A percentile compares a stretch with the other conserved stretches of the same genome.
These are phyloP conservation scores for Catocala nupta DNA, from an alignment of 2,888 invertebrate genomes.

Conservation along the genomic window DNA sequence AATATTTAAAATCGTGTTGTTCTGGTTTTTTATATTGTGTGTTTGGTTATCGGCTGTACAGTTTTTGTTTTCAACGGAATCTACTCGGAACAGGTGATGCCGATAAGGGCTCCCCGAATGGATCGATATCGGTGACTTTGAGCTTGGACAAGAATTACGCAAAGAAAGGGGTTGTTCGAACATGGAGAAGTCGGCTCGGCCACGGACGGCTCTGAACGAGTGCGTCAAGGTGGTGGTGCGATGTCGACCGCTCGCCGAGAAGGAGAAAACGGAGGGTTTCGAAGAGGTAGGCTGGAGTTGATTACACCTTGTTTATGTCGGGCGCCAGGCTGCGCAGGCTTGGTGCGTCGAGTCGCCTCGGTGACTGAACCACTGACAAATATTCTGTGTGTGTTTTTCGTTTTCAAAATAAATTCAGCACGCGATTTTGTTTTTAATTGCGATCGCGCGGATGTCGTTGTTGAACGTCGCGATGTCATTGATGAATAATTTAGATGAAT, in stretches of 20 bases:
- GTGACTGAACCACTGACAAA: constrained; percentile 34
- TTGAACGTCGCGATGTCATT: constrained; percentile 1
- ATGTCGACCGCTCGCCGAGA: constrained; percentile 97
- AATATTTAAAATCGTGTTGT: constrained; percentile 70
- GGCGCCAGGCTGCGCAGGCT: constrained; percentile 62
- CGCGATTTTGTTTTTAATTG: constrained; percentile 15
- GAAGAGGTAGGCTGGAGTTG: constrained; percentile 81
- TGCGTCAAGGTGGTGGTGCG: constrained; percentile 98
- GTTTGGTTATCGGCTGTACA: constrained; percentile 56
- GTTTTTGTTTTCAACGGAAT: constrained; percentile 54
- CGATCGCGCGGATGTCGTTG: constrained; percentile 4
- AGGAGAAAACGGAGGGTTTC: constrained; percentile 92
- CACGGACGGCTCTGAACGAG: constrained; percentile 90
- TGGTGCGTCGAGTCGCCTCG: constrained; percentile 63
- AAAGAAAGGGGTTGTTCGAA: constrained; percentile 65
- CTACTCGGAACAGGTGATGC: constrained; percentile 77
- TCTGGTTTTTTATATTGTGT: constrained; percentile 59
- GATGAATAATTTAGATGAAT: constrained; percentile 9
- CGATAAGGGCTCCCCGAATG: constrained; percentile 78
- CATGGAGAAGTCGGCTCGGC: constrained; percentile 85
- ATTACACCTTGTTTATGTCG: constrained; percentile 51
- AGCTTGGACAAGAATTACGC: constrained; percentile 67
- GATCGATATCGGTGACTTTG: constrained; percentile 84
- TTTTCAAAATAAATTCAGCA: constrained; percentile 27
- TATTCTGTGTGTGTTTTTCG: constrained; percentile 28